A percentile compares a stretch with the other conserved stretches of the same genome.
phyloP scores from a whole-genome alignment of 2,888 invertebrate genomes.

The Drosophila macrospina region DNA sequence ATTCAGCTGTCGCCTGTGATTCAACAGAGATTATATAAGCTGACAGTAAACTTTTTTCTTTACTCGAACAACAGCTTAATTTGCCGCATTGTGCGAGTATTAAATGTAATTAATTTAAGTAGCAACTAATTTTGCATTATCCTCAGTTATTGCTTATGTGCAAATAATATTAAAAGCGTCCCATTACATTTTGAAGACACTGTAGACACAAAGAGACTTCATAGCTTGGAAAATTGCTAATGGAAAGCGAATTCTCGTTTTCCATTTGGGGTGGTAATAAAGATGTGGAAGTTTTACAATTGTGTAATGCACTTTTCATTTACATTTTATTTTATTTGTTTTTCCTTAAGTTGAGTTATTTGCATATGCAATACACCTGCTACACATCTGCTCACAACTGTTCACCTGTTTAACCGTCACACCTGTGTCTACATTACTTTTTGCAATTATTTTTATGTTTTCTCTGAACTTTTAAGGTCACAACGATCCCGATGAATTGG shows the following conservation, averaged over 20 bases:
- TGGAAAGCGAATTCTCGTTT: neutral
- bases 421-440: slow-evolving; percentile 30
- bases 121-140: slow-evolving; percentile 15
- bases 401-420: slow-evolving; percentile 9
- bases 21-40: neutral
- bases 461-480: slow-evolving; percentile 87
- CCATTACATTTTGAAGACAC: slow-evolving; percentile 14
- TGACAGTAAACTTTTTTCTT: slow-evolving; percentile 11
- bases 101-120: slow-evolving; percentile 19
- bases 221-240: neutral
- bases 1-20: slow-evolving; percentile 4
- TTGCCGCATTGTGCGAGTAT: slow-evolving; percentile 15
- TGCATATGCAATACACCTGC: slow-evolving; percentile 18
- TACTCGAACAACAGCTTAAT: slow-evolving; percentile 16
- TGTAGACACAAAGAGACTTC: neutral
- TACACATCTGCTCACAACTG: slow-evolving; percentile 12
- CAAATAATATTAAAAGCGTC: slow-evolving; percentile 13
- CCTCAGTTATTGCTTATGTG: slow-evolving; percentile 10
- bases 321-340: slow-evolving; percentile 13
- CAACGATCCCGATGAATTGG: slow-evolving; percentile 88
- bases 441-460: slow-evolving; percentile 14
- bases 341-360: slow-evolving; percentile 13
- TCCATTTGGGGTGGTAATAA: neutral
- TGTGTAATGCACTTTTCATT: slow-evolving; percentile 25
- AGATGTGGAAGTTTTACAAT: slow-evolving; percentile 7